Base-by-base conservation (phyloP, 2,888 invertebrate genomes). In the Plagiodera versicolora region DNA sequence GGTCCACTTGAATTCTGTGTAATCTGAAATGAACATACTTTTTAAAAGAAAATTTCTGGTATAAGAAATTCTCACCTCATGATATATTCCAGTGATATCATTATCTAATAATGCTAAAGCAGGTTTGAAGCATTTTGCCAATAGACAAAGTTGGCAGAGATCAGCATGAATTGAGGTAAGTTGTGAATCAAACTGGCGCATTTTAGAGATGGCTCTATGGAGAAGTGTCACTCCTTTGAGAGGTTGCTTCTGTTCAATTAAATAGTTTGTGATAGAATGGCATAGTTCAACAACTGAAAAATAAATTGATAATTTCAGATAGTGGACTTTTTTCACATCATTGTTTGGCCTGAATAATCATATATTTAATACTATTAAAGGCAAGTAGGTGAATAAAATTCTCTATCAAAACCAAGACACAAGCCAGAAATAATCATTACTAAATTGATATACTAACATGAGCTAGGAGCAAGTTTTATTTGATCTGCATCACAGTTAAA, bases 161-260 rank as follows among this genome's bases (percentile, higher is more conserved):
- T 95, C 95, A 14, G 95, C 92, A 81, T 98, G 98, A 68, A 98
- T 89, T 1, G 96, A 92, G 28, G 97, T 98, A 65, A 98, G 82
- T 79, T 97, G 96, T 11, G 93, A 90, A 72, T 94, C 92, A 80
- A 88, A 89, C 17, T 92, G 81, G 76, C 94, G 92, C 69, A 96
- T 89, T 80, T 95, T 95, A 68, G 89, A 86, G 67, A 97, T 94
- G 14, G 95, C 95, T 75, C 88, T 89, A 66, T 87, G 86, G 55
- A 98, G 78, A 55, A 95, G 83, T 75, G 87, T 87, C 60, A 98
- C 94, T 16, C 96, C 97, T 75, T 89, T 85, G 69, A 94, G 86
- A 17, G 94, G 88, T 78, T 90, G 88, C 75, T 89, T 87, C 49
- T 89, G 83, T 71, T 92, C 90, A 9, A 93, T 86, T 68, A 97